Base-by-base conservation (phyloP, 1,140 invertebrate species). In the Diuraphis noxia region DNA sequence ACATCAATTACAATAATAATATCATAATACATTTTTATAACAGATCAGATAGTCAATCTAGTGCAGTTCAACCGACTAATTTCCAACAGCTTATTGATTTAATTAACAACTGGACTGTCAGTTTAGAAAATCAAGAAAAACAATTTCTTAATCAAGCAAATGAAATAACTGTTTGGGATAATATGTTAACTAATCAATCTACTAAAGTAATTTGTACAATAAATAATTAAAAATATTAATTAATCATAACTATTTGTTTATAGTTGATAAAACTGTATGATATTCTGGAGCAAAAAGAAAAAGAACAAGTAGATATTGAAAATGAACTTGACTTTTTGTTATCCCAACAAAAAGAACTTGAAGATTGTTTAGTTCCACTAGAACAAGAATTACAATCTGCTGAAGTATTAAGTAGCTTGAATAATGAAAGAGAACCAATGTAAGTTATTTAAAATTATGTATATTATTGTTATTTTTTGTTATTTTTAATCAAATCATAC, bases 91-190 rank as follows among this genome's bases (percentile, higher is more conserved):
- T 99, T 38, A 98, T 99, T 94, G 98, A 99, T 93, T 95, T 96
- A 4, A 98, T 99, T 84, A 99, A 99, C 93, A 99, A 99, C 94
- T 99, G 98, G 98, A 98, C 97, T 1, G 93, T 97, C 30, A 98
- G 99, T 93, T 94, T 99, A 25, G 97, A 98, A 93, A 97, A 99
- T 92, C 98, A 99, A 93, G 98, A 99, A 93, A 98, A 97, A 93
- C 95, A 96, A 3, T 99, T 99, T 94, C 96, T 98, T 72, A 97
- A 98, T 93, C 98, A 99, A 94, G 98, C 98, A 3, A 97, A 97
- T 21, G 97, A 99, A 94, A 96, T 99, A 34, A 99, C 99, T 94
- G 96, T 97, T 17, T 99, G 98, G 98, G 98, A 99, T 93, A 95
- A 96, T 93, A 94, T 98, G 8, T 95, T 99, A 1, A 97, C 98